A percentile compares a stretch with the other conserved stretches of the same genome.
phyloP scores from a whole-genome alignment of 2,888 invertebrate species.

The Calameuta idolon region DNA sequence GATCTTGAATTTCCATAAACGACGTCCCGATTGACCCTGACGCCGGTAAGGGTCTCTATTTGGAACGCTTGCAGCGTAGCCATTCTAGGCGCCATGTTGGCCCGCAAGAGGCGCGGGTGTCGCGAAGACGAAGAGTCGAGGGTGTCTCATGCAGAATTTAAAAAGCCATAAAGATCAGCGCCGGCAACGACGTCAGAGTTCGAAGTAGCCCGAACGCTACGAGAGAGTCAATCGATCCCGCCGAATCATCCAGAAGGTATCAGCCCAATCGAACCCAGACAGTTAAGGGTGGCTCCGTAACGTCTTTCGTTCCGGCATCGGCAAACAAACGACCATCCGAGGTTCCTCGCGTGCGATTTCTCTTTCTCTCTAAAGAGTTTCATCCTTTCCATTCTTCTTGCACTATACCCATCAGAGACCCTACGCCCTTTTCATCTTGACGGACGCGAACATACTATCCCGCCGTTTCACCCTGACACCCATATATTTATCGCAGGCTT shows the following conservation, averaged over 20 bases:
- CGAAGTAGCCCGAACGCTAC: background rate
- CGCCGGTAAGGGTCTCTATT: background rate
- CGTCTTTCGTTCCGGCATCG: background rate
- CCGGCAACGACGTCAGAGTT: background rate
- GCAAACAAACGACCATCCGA: background rate
- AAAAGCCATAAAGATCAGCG: background rate
- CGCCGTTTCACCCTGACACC: background rate
- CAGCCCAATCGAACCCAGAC: background rate
- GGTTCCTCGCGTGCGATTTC: background rate
- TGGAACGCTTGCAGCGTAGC: background rate
- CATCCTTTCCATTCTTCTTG: background rate
- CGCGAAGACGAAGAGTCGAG: background rate
- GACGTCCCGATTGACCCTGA: background rate
- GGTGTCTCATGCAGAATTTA: background rate
- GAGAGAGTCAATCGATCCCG: background rate
- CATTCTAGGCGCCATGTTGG: background rate
- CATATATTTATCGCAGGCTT: background rate
- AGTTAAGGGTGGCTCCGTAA: background rate
- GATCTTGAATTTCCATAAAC: conserved; percentile 1
- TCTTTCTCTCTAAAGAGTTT: background rate
- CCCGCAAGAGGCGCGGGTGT: background rate
- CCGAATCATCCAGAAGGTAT: background rate
- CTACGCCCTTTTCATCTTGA: background rate
- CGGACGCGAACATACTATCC: background rate
- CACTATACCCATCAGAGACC: no score